phyloP scores from a whole-genome alignment of 2,113 vertebrate species.

The Semicossyphus pulcher region DNA sequence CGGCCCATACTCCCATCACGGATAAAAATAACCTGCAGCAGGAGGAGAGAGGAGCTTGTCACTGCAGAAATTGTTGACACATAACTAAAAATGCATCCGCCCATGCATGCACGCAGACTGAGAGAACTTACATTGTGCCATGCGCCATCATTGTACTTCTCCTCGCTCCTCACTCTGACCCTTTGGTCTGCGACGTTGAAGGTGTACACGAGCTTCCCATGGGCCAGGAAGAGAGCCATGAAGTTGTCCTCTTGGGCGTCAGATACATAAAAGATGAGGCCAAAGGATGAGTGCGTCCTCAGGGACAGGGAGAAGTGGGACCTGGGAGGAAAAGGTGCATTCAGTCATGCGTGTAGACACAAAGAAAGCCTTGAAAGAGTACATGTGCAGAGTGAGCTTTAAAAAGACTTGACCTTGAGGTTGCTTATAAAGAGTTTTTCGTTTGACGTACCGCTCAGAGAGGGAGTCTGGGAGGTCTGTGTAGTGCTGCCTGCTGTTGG shows the following conservation, averaged over 20 bases:
- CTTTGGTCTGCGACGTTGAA: conserved; percentile 89
- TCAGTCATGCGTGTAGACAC: conserved; percentile 7
- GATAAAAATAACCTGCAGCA: conserved; percentile 88
- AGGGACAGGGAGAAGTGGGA: conserved; percentile 91
- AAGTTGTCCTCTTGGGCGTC: conserved; percentile 89
- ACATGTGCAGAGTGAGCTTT: not conserved
- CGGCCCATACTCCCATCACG: conserved; percentile 86
- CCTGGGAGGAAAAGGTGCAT: conserved; percentile 75
- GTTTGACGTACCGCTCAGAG: conserved; percentile 83
- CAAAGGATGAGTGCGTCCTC: conserved; percentile 91
- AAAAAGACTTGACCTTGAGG: conserved; percentile 9
- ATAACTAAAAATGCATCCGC: not conserved
- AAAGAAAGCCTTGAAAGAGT: conserved; percentile 1
- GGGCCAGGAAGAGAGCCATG: conserved; percentile 90
- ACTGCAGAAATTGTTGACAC: not conserved
- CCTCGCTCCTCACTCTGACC: conserved; percentile 89
- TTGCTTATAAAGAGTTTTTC: not conserved
- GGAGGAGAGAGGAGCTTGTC: conserved; percentile 24
- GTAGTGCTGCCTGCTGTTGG: conserved; percentile 93
- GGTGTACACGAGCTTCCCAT: conserved; percentile 90
- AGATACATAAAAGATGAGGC: conserved; percentile 92
- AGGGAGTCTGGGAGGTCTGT: conserved; percentile 85
- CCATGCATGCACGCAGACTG: not conserved
- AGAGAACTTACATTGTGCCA: conserved; percentile 93
- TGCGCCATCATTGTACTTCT: conserved; percentile 89